Evolutionary conservation across 2,113 vertebrate genomes (phyloP).

Genomic region (Colius striatus): DNA sequence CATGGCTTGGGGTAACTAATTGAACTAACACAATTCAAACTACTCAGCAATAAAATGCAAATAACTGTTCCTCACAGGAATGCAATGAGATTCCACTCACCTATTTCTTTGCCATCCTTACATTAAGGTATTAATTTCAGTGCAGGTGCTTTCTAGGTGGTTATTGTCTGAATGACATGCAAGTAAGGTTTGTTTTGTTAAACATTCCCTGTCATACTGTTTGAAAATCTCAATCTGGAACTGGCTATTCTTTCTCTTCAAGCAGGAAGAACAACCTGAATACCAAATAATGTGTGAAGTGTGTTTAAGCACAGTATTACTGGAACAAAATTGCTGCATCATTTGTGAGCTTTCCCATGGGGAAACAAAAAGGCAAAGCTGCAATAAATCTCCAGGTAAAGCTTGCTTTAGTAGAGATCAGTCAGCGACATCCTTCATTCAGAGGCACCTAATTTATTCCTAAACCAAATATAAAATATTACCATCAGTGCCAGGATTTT

Average conservation of each 20-base stretch:
- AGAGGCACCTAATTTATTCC: slow-evolving; percentile 43
- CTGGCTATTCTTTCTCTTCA: slow-evolving; percentile 4
- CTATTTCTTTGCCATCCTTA: not conserved
- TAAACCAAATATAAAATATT: slow-evolving; percentile 28
- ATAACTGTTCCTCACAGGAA: not conserved
- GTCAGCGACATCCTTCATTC: slow-evolving; percentile 42
- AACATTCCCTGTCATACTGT: not conserved
- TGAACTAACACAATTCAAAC: not conserved
- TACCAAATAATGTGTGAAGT: slow-evolving; percentile 59
- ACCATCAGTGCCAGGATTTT: slow-evolving; percentile 5
- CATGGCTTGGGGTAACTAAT: not conserved
- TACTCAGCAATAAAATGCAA: slow-evolving; percentile 25
- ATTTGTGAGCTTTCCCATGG: slow-evolving; percentile 67
- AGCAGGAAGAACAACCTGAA: slow-evolving; percentile 24
- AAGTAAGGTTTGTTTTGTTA: slow-evolving; percentile 22
- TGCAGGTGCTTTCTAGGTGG: not conserved
- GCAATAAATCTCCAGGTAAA: slow-evolving; percentile 70
- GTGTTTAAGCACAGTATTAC: slow-evolving; percentile 62
- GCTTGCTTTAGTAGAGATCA: slow-evolving; percentile 51
- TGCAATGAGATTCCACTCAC: slow-evolving; percentile 25
- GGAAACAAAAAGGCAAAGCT: slow-evolving; percentile 58
- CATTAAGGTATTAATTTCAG: slow-evolving; percentile 28
- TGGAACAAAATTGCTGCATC: slow-evolving; percentile 67
- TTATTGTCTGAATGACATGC: slow-evolving; percentile 5
- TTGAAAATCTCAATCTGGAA: slow-evolving; percentile 20